phyloP scores from a whole-genome alignment of 2,113 vertebrate genomes.

The Ciconia maguari region DNA sequence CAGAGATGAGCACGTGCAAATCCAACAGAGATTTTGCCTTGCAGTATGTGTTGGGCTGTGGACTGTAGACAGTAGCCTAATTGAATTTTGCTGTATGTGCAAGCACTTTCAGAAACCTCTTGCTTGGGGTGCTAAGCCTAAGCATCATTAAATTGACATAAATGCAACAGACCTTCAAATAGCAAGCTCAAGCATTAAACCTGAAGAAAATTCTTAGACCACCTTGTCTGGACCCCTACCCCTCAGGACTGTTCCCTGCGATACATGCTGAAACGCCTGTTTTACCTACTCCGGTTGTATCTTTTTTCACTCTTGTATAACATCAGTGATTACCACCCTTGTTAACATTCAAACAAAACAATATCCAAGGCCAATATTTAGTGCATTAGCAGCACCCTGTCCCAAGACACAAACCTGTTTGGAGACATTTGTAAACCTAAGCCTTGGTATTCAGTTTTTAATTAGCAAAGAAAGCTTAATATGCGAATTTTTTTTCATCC shows the following conservation, averaged over 20 bases:
- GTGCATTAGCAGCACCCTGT: not conserved
- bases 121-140: not conserved
- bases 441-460: constrained; percentile 64
- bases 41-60: not conserved
- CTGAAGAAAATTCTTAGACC: not conserved
- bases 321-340: not conserved
- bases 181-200: not conserved
- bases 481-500: constrained; percentile 39
- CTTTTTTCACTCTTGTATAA: not conserved
- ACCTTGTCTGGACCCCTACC: not conserved
- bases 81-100: not conserved
- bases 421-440: constrained; percentile 60
- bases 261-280: not conserved
- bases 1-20: not conserved
- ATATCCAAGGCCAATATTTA: not conserved
- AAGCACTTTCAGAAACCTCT: not conserved
- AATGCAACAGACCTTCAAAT: not conserved
- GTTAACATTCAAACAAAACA: constrained; percentile 27
- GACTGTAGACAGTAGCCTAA: not conserved
- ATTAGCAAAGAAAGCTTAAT: constrained; percentile 77
- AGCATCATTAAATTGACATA: constrained; percentile 33
- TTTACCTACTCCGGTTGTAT: not conserved
- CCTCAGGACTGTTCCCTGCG: not conserved
- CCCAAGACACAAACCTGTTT: constrained; percentile 17
- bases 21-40: not conserved